These are phyloP conservation scores for Pachyrhynchus sulphureomaculatus DNA, from an alignment of 1,140 invertebrate genomes.

Conservation along the genomic window DNA sequence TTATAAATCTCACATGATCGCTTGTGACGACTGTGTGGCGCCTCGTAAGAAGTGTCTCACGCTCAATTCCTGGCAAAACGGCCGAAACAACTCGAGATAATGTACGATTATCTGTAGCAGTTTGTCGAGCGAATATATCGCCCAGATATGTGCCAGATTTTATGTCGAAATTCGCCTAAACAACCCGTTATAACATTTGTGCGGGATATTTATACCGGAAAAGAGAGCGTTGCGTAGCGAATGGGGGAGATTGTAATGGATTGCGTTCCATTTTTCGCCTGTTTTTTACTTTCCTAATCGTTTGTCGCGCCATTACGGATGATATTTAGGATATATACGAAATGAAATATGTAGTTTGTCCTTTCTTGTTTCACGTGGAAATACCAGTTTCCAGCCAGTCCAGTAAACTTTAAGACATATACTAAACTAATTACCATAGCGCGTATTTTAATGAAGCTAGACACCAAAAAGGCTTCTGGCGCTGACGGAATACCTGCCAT, in stretches of 20 bases:
- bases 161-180: slow-evolving; percentile 28
- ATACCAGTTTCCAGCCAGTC: no score
- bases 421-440: no score
- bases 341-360: slow-evolving; percentile 10
- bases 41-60: neutral
- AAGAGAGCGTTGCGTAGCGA: slow-evolving; percentile 15
- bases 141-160: slow-evolving; percentile 23
- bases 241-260: slow-evolving; percentile 22
- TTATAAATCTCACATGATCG: no score
- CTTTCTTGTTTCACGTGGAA: no score
- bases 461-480: no score
- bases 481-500: no score
- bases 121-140: slow-evolving; percentile 21
- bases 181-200: slow-evolving; percentile 24
- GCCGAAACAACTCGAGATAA: slow-evolving; percentile 23
- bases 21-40: slow-evolving; percentile 1
- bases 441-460: no score
- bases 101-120: slow-evolving; percentile 27
- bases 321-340: slow-evolving; percentile 8
- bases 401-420: no score
- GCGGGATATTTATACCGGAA: slow-evolving; percentile 25
- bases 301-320: slow-evolving; percentile 20
- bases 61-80: slow-evolving; percentile 6
- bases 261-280: slow-evolving; percentile 25
- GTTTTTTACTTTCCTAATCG: slow-evolving; percentile 25